Evolutionary conservation across 2,113 vertebrate genomes (phyloP).

Genomic region (Alectura lathami): DNA sequence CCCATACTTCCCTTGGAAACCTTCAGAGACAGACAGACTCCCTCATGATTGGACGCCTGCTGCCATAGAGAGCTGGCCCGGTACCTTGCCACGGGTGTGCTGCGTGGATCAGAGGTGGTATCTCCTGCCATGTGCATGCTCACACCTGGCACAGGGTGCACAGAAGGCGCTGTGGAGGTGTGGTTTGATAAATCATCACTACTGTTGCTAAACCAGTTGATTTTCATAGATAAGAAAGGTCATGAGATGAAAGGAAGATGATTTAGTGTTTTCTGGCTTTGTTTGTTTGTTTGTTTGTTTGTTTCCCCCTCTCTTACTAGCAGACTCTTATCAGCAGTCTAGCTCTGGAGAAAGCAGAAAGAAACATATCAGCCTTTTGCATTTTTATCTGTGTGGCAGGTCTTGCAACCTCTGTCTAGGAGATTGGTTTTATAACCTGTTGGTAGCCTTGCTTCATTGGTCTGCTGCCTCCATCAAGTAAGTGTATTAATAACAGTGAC

Average conservation of each 20-base stretch:
- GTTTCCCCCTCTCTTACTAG: neutral
- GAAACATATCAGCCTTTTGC: neutral
- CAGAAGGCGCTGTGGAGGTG: neutral
- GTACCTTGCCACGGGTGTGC: neutral
- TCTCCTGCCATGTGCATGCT: neutral
- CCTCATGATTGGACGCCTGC: neutral
- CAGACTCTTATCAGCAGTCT: neutral
- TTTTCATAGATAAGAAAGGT: neutral
- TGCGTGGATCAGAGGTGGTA: neutral
- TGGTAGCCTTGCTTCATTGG: neutral
- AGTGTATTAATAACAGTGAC: neutral
- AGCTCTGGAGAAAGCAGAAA: neutral
- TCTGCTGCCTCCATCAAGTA: neutral
- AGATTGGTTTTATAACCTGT: neutral
- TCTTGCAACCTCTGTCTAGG: neutral
- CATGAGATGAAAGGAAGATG: neutral
- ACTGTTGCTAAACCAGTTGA: neutral
- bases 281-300: neutral
- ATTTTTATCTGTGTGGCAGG: neutral
- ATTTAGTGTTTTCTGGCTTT: neutral
- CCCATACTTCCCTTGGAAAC: neutral
- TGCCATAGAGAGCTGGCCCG: neutral
- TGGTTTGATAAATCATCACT: neutral
- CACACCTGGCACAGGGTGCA: neutral
- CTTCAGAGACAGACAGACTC: neutral